Conservation (phyloP, 2,797 vertebrate genomes). For the Fistularia commersonii region DNA sequence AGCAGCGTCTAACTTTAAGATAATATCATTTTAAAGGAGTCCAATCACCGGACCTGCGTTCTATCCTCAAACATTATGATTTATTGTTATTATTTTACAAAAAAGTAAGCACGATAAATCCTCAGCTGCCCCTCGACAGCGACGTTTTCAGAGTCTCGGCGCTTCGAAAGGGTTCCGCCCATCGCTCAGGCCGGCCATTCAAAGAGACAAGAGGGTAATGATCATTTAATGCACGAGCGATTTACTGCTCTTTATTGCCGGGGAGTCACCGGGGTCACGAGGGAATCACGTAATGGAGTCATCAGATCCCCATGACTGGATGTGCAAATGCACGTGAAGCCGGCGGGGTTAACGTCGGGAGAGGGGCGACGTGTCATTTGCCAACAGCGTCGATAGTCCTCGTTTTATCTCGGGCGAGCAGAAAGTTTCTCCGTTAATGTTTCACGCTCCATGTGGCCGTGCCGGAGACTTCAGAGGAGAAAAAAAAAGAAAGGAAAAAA, state of each 20-base stretch:
- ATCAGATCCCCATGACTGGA: conserved; percentile 33
- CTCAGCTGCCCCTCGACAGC: too few species aligned
- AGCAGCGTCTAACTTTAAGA: too few species aligned
- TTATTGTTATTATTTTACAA: too few species aligned
- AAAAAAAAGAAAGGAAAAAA: too few species aligned
- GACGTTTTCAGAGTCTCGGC: too few species aligned
- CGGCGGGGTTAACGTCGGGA: conserved; percentile 12
- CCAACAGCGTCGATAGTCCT: neutral
- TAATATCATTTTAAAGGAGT: too few species aligned
- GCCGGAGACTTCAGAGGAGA: neutral
- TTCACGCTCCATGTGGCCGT: conserved; percentile 3
- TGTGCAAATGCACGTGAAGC: conserved; percentile 30
- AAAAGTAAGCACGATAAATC: too few species aligned
- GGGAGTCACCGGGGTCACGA: conserved; percentile 7
- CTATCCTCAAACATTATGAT: too few species aligned
- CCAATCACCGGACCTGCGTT: too few species aligned
- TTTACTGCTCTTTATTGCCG: conserved; percentile 17
- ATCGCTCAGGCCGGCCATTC: neutral
- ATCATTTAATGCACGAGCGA: conserved; percentile 6
- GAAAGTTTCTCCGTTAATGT: conserved; percentile 2
- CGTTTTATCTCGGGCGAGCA: neutral
- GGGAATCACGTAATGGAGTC: conserved; percentile 16
- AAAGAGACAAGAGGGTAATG: conserved; percentile 8
- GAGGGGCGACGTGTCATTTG: neutral
- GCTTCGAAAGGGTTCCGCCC: too few species aligned